phyloP scores from a whole-genome alignment of 2,797 vertebrate species.

The Buphagus erythrorhynchus region DNA sequence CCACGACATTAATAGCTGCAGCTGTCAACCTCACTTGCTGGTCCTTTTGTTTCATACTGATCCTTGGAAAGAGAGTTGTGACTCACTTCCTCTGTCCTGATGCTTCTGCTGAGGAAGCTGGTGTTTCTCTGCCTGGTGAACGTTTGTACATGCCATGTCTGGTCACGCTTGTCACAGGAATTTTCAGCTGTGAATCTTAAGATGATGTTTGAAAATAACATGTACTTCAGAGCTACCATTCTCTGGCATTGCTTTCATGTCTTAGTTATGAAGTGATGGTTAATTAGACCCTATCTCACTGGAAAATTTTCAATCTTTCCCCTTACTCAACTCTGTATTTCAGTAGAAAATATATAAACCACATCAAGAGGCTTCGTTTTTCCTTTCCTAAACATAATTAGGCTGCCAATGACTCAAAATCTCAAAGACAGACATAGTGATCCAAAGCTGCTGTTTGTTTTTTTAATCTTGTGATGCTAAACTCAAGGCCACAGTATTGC shows the following conservation, averaged over 20 bases:
- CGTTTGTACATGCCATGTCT: background rate
- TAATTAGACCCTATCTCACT: background rate
- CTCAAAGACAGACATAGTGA: background rate
- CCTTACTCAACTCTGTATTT: background rate
- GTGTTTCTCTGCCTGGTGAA: background rate
- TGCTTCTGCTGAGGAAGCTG: background rate
- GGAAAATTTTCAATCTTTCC: background rate
- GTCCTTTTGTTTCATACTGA: background rate
- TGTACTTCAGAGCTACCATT: background rate
- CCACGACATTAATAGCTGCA: background rate
- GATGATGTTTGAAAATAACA: background rate
- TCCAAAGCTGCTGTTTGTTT: background rate
- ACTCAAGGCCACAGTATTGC: background rate
- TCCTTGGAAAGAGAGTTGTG: background rate
- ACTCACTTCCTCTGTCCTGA: background rate
- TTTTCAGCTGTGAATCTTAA: background rate
- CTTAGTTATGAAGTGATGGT: background rate
- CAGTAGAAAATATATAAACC: background rate
- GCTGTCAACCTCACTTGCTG: background rate
- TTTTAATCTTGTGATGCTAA: background rate
- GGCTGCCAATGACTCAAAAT: background rate
- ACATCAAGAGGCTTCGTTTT: background rate
- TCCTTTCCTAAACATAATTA: constrained; percentile 20
- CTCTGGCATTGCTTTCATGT: background rate
- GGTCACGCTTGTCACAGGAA: background rate